Evolutionary conservation across 1,140 invertebrate species (phyloP), one percentile per base, ranked within the genome.

Genomic region (Acromyrmex echinatior): DNA sequence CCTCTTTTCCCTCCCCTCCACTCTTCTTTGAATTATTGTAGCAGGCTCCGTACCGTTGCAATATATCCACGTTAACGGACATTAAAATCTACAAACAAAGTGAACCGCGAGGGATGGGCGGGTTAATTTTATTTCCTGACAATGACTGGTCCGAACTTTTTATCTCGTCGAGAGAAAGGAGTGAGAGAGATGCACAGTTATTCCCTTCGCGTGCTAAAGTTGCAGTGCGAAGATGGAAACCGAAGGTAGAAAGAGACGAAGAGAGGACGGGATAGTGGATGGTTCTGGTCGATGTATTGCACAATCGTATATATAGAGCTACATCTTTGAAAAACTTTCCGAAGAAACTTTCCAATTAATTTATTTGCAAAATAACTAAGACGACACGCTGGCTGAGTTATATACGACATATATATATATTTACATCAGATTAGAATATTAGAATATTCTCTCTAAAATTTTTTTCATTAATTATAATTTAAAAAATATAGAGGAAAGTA

Each of bases 31-130:
- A 84, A 25, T 80, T 87, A 80, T 87, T 84, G 86, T 66, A 81
- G 45, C 70, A 14, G 70, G 25, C 39, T 71, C 28, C 70, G 56
- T 62, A 56, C 77, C 63, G 49, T 60, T 63, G 76, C 70, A 84
- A 84, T 84, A 84, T 84, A 84, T 84, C 71, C 80, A 84, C 80
- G 80, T 84, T 84, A 84, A 84, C 80, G 70, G 80, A 84, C 80
- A 84, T 84, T 84, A 84, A 84, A 84, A 84, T 84, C 80, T 70
- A 84, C 80, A 84, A 84, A 84, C 80, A 84, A 84, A 76, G 80
- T 84, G 70, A 84, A 74, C 49, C 39, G 80, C 80, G 68, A 82
- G 80, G 28, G 39, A 76, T 21, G 70, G 80, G 80, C 53, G 58
- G 58, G 80, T 84, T 84, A 76, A 86, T 86, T 86, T 66, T 77